phyloP scores from a whole-genome alignment of 2,888 invertebrate genomes.

The Parnassius apollo region DNA sequence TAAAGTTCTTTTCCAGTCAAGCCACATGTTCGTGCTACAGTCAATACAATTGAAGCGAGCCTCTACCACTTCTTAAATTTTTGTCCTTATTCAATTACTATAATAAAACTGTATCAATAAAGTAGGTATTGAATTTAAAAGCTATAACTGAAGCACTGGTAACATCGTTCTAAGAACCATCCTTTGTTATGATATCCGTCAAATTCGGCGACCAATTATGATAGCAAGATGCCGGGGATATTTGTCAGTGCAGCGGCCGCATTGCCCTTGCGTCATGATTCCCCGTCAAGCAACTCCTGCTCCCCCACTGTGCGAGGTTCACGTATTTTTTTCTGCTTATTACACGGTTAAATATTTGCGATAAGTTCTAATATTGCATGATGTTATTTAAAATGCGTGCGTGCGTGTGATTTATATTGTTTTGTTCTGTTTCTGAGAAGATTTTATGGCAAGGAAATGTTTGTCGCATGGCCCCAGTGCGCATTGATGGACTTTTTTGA shows the following conservation, averaged over 20 bases:
- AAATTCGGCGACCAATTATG: conserved; percentile 6
- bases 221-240: conserved; percentile 6
- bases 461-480: too few relatives aligned
- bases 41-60: too few relatives aligned
- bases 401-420: too few relatives aligned
- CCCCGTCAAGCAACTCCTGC: conserved; percentile 4
- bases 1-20: too few relatives aligned
- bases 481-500: too few relatives aligned
- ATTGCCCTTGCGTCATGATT: conserved; percentile 9
- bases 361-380: conserved; percentile 9
- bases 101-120: too few relatives aligned
- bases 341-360: conserved; percentile 8
- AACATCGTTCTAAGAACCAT: conserved; percentile 2
- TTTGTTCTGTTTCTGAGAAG: too few relatives aligned
- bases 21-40: too few relatives aligned
- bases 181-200: conserved; percentile 6
- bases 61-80: too few relatives aligned
- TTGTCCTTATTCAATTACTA: too few relatives aligned
- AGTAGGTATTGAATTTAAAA: too few relatives aligned
- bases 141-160: not conserved
- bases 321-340: conserved; percentile 6
- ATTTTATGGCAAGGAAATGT: too few relatives aligned
- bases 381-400: not conserved
- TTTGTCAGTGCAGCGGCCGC: conserved; percentile 6
- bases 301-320: conserved; percentile 6